phyloP scores from a whole-genome alignment of 2,888 invertebrate genomes.

The Stenichneumon culpator region DNA sequence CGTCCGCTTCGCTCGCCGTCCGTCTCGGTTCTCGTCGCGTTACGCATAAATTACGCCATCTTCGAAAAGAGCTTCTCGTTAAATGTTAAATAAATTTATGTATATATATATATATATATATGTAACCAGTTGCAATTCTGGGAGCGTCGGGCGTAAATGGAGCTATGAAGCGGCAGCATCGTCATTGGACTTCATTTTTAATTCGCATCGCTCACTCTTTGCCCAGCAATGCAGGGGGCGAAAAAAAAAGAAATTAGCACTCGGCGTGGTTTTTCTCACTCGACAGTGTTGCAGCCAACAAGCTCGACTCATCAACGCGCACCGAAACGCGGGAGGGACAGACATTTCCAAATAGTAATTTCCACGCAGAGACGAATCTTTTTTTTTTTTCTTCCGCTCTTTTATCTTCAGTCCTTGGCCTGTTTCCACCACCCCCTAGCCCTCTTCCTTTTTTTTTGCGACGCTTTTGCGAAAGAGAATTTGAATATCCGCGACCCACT shows the following conservation, averaged over 20 bases:
- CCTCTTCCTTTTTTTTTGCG: neutral
- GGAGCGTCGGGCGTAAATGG: neutral
- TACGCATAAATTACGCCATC: constrained; percentile 58
- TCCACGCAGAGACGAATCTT: neutral
- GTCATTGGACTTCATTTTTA: constrained; percentile 5
- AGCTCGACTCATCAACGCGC: neutral
- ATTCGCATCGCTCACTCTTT: neutral
- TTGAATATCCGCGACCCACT: constrained; percentile 53
- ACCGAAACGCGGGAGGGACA: neutral
- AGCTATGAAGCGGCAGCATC: neutral
- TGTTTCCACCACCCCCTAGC: neutral
- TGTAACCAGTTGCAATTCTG: constrained; percentile 8
- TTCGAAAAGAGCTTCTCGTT: constrained; percentile 59
- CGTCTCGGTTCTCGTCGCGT: constrained; percentile 40
- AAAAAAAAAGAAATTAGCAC: neutral
- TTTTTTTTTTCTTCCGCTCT: neutral
- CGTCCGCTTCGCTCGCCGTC: constrained; percentile 19
- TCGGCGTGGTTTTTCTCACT: constrained; percentile 3
- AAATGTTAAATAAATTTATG: constrained; percentile 55
- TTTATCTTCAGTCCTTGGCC: constrained; percentile 3
- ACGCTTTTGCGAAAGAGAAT: constrained; percentile 7
- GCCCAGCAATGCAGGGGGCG: too few relatives aligned
- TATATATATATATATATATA: neutral
- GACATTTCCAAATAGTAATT: constrained; percentile 7
- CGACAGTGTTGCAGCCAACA: neutral